Percentiles rank a stretch among this genome's conserved stretches.
These are phyloP conservation scores for Nanorana parkeri DNA, from an alignment of 2,113 vertebrate genomes.

Conservation along the genomic window DNA sequence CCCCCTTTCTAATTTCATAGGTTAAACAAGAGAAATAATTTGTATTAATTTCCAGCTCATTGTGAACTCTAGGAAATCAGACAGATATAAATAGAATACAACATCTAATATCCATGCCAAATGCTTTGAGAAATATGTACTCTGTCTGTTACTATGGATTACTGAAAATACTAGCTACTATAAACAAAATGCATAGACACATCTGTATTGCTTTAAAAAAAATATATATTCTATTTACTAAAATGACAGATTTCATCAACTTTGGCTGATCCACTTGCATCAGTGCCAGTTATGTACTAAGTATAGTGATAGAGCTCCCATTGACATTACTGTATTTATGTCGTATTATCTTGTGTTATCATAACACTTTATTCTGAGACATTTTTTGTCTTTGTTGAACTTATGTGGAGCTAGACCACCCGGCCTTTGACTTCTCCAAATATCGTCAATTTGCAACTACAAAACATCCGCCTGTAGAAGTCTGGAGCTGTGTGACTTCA, in stretches of 20 bases:
- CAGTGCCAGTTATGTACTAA: not conserved
- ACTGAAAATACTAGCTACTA: not conserved
- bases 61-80: too few species aligned
- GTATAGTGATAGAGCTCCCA: not conserved
- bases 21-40: too few species aligned
- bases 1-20: too few species aligned
- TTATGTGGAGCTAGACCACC: slow-evolving; percentile 28
- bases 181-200: not conserved
- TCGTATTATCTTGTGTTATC: slow-evolving; percentile 17
- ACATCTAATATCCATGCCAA: not conserved
- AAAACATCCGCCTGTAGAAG: not conserved
- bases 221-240: not conserved
- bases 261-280: not conserved
- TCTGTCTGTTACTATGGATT: not conserved
- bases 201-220: not conserved
- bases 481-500: not conserved
- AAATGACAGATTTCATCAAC: slow-evolving; percentile 13
- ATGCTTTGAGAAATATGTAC: slow-evolving; percentile 14
- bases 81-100: not conserved
- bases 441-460: not conserved
- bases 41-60: too few species aligned
- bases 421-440: slow-evolving; percentile 3
- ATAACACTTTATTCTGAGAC: slow-evolving; percentile 23
- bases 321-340: slow-evolving; percentile 14
- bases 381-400: slow-evolving; percentile 16